Conservation (phyloP, 2,888 invertebrate genomes). For the Erynnis tages region DNA sequence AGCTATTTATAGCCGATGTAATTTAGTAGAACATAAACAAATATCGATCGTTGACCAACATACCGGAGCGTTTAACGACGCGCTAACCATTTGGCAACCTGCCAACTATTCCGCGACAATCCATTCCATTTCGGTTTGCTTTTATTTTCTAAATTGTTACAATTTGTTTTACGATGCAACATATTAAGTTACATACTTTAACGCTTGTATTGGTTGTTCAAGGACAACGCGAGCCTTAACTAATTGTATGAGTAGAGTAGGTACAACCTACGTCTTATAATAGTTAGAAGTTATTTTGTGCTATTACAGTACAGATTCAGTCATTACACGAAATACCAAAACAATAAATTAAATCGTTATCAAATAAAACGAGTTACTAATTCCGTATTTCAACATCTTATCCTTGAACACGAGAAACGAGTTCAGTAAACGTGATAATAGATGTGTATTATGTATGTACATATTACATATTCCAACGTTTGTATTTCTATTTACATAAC, state of each 20-base stretch:
- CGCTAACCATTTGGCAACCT: constrained; percentile 63
- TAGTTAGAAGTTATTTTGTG: background rate
- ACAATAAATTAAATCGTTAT: constrained; percentile 7
- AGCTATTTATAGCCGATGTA: constrained; percentile 35
- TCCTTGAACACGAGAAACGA: constrained; percentile 17
- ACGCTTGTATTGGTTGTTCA: no score
- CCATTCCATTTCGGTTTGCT: constrained; percentile 54
- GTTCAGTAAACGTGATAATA: constrained; percentile 9
- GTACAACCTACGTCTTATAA: background rate
- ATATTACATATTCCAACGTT: background rate
- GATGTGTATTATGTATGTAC: background rate
- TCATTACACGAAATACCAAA: background rate
- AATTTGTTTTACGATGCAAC: background rate
- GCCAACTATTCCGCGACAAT: constrained; percentile 73
- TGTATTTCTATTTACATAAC: constrained; percentile 1
- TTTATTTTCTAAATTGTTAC: constrained; percentile 28
- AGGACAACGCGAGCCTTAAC: background rate
- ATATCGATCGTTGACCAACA: constrained; percentile 69
- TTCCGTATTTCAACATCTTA: constrained; percentile 6
- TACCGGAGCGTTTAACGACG: constrained; percentile 66
- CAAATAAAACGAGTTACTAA: constrained; percentile 1
- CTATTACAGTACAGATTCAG: background rate
- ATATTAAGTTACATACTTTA: constrained; percentile 8
- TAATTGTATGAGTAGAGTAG: background rate
- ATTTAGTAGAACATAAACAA: constrained; percentile 56